Evolutionary conservation across 1,140 invertebrate species (phyloP).

Genomic region (Amphibalanus amphitrite): DNA sequence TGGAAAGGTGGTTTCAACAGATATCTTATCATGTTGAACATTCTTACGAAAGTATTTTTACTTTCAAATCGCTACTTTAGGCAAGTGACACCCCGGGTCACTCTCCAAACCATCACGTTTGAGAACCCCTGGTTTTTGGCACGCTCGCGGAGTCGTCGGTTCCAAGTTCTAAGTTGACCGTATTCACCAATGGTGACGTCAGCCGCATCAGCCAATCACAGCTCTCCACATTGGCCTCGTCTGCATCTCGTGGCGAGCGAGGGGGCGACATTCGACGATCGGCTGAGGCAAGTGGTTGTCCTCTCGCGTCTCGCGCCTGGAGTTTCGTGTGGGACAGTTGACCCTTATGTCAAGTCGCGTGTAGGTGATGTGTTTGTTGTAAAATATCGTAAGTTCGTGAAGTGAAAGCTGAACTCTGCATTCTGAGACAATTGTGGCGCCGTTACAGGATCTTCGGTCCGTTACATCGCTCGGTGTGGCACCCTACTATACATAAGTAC

Average conservation of each 20-base stretch:
- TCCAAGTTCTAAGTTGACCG: too few species aligned
- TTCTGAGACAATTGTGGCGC: not conserved
- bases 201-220: slow-evolving; percentile 6
- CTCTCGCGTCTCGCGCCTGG: not conserved
- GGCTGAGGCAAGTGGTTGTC: slow-evolving; percentile 11
- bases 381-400: not conserved
- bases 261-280: slow-evolving; percentile 12
- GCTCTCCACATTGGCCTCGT: slow-evolving; percentile 9
- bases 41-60: too few species aligned
- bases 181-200: slow-evolving; percentile 6
- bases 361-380: not conserved
- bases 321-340: not conserved
- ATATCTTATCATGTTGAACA: too few species aligned
- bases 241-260: not conserved
- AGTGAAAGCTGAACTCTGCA: not conserved
- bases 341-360: not conserved
- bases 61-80: too few species aligned
- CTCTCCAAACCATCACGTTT: too few species aligned
- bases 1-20: too few species aligned
- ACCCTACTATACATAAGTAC: too few species aligned
- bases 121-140: too few species aligned
- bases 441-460: not conserved
- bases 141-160: too few species aligned
- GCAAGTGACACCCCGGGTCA: too few species aligned
- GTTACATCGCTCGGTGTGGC: too few species aligned